Percentiles rank a stretch among this genome's conserved stretches.
Conservation (phyloP, 2,113 vertebrate species). For the Noturus placidus region DNA sequence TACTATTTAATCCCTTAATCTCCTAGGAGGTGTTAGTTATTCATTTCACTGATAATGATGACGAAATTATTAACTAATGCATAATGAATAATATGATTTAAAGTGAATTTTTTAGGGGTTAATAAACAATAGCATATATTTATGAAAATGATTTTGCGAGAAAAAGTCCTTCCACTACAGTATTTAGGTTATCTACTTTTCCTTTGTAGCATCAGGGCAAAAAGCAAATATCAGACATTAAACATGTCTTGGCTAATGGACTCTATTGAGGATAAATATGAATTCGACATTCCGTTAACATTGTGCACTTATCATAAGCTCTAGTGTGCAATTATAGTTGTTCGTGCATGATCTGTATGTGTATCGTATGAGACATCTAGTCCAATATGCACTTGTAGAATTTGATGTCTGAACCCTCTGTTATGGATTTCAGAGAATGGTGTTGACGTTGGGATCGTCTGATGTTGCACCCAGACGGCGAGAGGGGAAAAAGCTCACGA, state of each 20-base stretch:
- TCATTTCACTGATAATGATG: background rate
- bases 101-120: background rate
- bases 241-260: background rate
- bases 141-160: background rate
- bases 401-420: slow-evolving; percentile 15
- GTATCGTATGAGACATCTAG: background rate
- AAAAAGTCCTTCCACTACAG: background rate
- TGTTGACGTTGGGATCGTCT: slow-evolving; percentile 13
- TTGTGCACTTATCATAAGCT: background rate
- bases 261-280: background rate
- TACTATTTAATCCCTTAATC: background rate
- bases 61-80: background rate
- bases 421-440: slow-evolving; percentile 11
- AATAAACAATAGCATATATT: background rate
- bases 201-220: background rate
- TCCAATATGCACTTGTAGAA: background rate
- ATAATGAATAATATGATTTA: background rate
- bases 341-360: background rate
- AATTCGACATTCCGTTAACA: background rate
- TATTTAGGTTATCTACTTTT: background rate
- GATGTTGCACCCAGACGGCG: slow-evolving; percentile 22
- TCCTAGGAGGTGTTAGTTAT: background rate
- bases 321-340: background rate
- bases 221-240: background rate
- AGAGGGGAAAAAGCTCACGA: slow-evolving; percentile 2